Conservation (phyloP, 53 echinoderm and acorn worm species). For the Glandiceps talaboti region DNA sequence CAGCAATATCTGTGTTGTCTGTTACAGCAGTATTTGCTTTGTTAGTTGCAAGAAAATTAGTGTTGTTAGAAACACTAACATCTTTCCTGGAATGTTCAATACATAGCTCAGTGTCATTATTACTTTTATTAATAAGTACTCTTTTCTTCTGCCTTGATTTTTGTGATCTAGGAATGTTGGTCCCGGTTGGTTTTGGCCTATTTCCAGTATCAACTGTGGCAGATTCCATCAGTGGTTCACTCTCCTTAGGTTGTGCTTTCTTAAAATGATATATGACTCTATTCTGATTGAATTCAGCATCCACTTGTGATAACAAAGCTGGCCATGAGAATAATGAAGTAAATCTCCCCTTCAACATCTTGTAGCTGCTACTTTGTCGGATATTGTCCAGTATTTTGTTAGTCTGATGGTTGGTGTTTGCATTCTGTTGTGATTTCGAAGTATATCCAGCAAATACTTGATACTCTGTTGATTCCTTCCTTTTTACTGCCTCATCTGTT, state of each 20-base stretch:
- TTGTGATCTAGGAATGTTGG: no score
- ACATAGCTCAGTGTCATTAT: no score
- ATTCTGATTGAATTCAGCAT: not conserved
- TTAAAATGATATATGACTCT: not conserved
- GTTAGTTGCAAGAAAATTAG: no score
- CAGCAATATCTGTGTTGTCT: no score
- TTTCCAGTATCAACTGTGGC: no score
- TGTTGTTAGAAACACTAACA: no score
- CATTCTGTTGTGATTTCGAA: not conserved
- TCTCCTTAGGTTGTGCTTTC: not conserved
- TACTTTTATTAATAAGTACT: no score
- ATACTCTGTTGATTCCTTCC: not conserved
- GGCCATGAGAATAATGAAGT: slow-evolving; percentile 49
- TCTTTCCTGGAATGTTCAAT: no score
- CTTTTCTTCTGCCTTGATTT: no score
- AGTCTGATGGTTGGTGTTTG: not conserved
- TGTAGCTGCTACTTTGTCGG: slow-evolving; percentile 24
- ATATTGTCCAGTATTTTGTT: slow-evolving; percentile 6
- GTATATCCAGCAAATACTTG: not conserved
- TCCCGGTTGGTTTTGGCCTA: no score
- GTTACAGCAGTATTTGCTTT: no score
- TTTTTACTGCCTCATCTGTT: not conserved
- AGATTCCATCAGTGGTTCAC: no score
- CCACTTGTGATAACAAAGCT: slow-evolving; percentile 35
- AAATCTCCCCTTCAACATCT: slow-evolving; percentile 28